These are phyloP conservation scores for Ia io DNA, from an alignment of 2,113 vertebrate species.

Conservation along the genomic window DNA sequence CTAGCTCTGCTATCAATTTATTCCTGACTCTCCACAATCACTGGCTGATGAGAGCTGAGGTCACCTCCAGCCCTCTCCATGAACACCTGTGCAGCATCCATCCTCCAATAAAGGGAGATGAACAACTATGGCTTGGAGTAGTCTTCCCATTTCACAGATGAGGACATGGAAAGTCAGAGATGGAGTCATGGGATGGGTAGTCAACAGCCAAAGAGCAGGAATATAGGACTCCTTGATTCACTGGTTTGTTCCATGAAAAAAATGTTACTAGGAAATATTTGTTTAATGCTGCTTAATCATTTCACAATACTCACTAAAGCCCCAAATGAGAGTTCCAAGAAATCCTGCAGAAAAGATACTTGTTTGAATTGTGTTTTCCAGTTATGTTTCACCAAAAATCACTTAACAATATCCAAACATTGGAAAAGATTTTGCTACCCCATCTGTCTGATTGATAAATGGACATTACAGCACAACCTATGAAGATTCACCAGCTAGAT, in stretches of 20 bases:
- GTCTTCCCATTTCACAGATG: background rate
- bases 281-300: background rate
- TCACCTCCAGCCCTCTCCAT: fast-evolving
- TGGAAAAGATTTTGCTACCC: fast-evolving
- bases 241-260: background rate
- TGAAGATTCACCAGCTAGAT: background rate
- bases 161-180: background rate
- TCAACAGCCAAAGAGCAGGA: background rate
- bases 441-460: background rate
- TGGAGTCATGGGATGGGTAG: background rate
- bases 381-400: background rate
- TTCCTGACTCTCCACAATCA: background rate
- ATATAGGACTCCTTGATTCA: background rate
- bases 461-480: fast-evolving
- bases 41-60: background rate
- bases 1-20: fast-evolving
- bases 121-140: fast-evolving
- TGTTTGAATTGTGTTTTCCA: background rate
- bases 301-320: background rate
- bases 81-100: background rate
- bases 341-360: background rate
- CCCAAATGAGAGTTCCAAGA: background rate
- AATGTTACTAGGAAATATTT: background rate
- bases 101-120: background rate
- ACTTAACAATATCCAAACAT: background rate